Conservation (phyloP, 2,113 vertebrate species). For the Psittacus erithacus region DNA sequence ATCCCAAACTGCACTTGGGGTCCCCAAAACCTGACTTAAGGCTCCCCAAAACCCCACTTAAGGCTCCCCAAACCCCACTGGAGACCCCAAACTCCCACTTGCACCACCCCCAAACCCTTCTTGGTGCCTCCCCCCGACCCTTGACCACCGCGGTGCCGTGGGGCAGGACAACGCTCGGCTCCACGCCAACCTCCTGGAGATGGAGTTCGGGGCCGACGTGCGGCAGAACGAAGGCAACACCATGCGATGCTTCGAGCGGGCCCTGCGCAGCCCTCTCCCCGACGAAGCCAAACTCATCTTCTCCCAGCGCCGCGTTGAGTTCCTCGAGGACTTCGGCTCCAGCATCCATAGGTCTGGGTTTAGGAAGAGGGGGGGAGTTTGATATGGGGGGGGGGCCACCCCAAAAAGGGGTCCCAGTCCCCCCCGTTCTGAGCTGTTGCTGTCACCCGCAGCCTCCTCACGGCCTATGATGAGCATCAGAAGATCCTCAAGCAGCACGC, state of each 20-base stretch:
- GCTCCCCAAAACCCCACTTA: no score
- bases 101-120: not conserved
- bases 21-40: no score
- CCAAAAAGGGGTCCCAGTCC: not conserved
- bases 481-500: conserved; percentile 79
- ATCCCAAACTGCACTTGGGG: no score
- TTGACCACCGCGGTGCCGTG: no score
- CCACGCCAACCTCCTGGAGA: conserved; percentile 83
- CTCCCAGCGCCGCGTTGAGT: conserved; percentile 84
- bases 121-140: not conserved
- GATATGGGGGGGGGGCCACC: no score
- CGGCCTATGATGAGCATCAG: conserved; percentile 83
- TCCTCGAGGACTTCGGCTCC: conserved; percentile 82
- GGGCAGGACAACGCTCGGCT: conserved; percentile 82
- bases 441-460: conserved; percentile 70
- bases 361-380: not conserved
- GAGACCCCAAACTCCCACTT: no score
- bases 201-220: conserved; percentile 78
- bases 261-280: conserved; percentile 78
- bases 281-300: conserved; percentile 79
- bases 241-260: conserved; percentile 81
- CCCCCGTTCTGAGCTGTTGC: not conserved
- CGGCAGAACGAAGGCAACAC: conserved; percentile 74
- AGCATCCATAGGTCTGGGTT: conserved; percentile 76
- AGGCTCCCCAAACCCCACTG: no score